phyloP scores from a whole-genome alignment of 2,797 vertebrate species.

The Falco concolor region DNA sequence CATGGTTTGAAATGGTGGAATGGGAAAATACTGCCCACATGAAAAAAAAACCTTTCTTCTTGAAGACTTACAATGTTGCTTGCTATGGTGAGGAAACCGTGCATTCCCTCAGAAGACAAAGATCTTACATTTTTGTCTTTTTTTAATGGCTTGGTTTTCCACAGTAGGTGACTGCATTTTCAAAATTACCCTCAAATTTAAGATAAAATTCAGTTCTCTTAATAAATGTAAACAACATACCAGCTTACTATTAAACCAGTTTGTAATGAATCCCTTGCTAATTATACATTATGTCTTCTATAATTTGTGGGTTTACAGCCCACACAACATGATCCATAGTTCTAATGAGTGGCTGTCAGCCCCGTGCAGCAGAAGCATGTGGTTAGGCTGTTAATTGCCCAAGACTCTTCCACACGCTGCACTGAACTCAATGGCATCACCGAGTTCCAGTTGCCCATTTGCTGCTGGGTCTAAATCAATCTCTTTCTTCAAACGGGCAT shows the following conservation, averaged over 20 bases:
- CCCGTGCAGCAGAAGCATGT: not conserved
- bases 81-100: not conserved
- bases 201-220: constrained; percentile 19
- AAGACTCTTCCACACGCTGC: not conserved
- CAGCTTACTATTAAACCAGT: not conserved
- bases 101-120: not conserved
- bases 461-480: not conserved
- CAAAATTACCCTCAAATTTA: constrained; percentile 9
- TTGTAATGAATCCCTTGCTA: not conserved
- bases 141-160: constrained; percentile 19
- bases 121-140: not conserved
- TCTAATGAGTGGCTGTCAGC: constrained; percentile 42
- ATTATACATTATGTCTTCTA: not conserved
- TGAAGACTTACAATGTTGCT: not conserved
- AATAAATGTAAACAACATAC: constrained; percentile 26
- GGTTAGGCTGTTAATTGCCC: constrained; percentile 16
- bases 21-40: not conserved
- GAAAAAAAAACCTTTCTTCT: not conserved
- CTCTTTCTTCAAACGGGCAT: not conserved
- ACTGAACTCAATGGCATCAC: not conserved
- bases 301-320: constrained; percentile 45
- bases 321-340: constrained; percentile 39
- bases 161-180: not conserved
- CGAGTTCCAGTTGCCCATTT: not conserved
- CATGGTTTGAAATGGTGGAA: not conserved